phyloP scores from a whole-genome alignment of 1,140 invertebrate genomes.

The Tachypleus tridentatus region DNA sequence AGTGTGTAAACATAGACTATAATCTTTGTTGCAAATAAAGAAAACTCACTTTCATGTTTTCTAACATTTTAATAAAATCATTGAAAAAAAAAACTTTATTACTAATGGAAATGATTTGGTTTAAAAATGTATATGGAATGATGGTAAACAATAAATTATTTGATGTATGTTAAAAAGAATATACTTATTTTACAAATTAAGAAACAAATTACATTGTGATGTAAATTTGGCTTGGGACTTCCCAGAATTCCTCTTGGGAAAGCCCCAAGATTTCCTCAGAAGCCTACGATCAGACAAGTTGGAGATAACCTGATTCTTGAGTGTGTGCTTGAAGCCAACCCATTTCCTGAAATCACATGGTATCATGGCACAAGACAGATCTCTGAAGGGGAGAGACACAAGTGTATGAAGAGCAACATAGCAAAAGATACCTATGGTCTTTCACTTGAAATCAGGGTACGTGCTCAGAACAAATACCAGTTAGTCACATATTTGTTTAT shows the following conservation, averaged over 20 bases:
- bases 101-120: too few relatives aligned
- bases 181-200: too few relatives aligned
- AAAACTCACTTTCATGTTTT: too few relatives aligned
- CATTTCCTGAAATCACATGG: conserved; percentile 90
- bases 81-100: too few relatives aligned
- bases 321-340: conserved; percentile 86
- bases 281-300: conserved; percentile 89
- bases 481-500: too few relatives aligned
- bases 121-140: background rate
- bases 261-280: conserved; percentile 90
- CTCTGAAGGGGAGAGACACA: conserved; percentile 61
- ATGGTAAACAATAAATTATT: too few relatives aligned
- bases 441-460: conserved; percentile 52
- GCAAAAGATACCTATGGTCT: conserved; percentile 78
- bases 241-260: conserved; percentile 85
- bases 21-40: too few relatives aligned
- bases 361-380: conserved; percentile 76
- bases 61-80: too few relatives aligned
- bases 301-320: conserved; percentile 90
- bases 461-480: conserved; percentile 1
- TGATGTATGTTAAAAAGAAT: too few relatives aligned
- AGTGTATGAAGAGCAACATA: conserved; percentile 59
- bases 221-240: conserved; percentile 18
- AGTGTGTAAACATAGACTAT: too few relatives aligned
- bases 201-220: too few relatives aligned